These are phyloP conservation scores for Grammomys surdaster DNA, from an alignment of 2,113 vertebrate genomes.

Conservation along the genomic window DNA sequence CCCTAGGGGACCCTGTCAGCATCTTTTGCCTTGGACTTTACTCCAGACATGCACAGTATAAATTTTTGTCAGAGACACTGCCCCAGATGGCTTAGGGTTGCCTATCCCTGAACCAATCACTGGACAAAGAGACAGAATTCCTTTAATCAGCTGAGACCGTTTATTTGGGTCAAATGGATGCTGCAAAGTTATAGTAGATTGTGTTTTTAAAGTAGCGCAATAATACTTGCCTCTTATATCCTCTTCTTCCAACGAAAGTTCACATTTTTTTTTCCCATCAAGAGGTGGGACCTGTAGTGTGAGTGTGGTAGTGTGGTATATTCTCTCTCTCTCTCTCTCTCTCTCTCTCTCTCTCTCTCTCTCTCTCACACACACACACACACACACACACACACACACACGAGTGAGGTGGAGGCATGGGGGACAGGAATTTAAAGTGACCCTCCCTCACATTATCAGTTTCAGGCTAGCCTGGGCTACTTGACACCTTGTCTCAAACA, in stretches of 20 bases:
- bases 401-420: neutral
- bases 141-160: neutral
- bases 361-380: too few species aligned
- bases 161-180: neutral
- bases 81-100: neutral
- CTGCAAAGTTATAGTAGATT: neutral
- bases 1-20: neutral
- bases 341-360: too few species aligned
- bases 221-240: neutral
- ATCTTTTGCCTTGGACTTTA: neutral
- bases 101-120: neutral
- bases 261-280: neutral
- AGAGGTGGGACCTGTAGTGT: neutral
- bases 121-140: neutral
- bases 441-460: neutral
- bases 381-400: too few species aligned
- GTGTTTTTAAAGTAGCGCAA: constrained; percentile 16
- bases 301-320: too few species aligned
- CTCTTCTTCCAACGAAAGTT: neutral
- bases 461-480: neutral
- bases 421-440: neutral
- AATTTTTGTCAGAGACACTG: neutral
- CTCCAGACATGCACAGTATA: neutral
- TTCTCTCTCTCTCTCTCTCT: too few species aligned
- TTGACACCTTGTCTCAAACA: neutral